Conservation (phyloP, 2,113 vertebrate species). For the Bos javanicus region DNA sequence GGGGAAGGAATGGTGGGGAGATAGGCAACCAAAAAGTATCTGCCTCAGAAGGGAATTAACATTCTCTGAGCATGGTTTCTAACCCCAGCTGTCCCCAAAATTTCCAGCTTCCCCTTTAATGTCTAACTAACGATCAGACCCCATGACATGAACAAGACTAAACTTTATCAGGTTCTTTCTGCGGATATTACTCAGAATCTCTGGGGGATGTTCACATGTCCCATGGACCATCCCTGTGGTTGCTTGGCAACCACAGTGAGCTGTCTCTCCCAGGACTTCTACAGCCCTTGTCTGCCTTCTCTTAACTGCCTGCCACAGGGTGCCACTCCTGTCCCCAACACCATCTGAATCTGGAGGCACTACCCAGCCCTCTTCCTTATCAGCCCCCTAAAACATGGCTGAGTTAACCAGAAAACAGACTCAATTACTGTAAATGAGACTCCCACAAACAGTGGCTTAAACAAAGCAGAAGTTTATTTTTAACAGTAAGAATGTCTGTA, state of each 20-base stretch:
- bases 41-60: constrained; percentile 7
- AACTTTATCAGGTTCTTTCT: constrained; percentile 25
- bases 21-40: not conserved
- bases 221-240: not conserved
- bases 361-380: not conserved
- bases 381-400: not conserved
- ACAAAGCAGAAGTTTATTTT: not conserved
- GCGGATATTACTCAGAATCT: constrained; percentile 26
- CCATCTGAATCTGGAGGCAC: not conserved
- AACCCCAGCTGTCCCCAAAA: not conserved
- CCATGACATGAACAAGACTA: not conserved
- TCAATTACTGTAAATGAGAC: not conserved
- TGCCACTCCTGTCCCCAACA: not conserved
- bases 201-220: not conserved
- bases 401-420: not conserved
- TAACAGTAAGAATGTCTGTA: not conserved
- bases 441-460: not conserved
- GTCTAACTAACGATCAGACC: not conserved
- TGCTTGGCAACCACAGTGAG: not conserved
- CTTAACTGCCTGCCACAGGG: not conserved
- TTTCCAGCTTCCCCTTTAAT: constrained; percentile 46
- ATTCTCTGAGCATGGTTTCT: not conserved
- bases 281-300: not conserved
- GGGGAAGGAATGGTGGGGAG: too few species aligned
- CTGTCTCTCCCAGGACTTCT: not conserved